Evolutionary conservation across 2,888 invertebrate genomes (phyloP), one percentile per base, ranked within the genome.

Genomic region (Lithosia quadra): DNA sequence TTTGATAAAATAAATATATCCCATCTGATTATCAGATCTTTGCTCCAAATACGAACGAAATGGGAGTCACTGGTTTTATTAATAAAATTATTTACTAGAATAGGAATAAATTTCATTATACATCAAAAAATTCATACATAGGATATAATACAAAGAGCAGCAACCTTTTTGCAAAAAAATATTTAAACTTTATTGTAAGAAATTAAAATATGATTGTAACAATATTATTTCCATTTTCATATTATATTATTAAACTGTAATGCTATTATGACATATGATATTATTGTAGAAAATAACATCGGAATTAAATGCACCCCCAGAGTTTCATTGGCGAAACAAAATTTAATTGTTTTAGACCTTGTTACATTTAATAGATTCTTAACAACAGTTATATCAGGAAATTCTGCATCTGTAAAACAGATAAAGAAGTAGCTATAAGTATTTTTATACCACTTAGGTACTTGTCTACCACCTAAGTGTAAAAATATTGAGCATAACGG

Each of bases 201-300:
- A 36, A 8, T 36, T 36, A n/a, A n/a, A 36, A 9, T 36, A 10
- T 36, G 7, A 11, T 36, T 36, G 36, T 36, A 36, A 4, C 39
- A 39, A n/a, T n/a, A n/a, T n/a, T 39, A 4, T 39, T 39, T 39
- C 33, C 0, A n/a, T 61, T n/a, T 33, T 65, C 43, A 65, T 34
- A 65, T 65, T 18, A 60, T 22, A 36, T 65, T 43, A 59, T 49
- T 65, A 11, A 65, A 59, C 13, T 65, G 65, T n/a, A 65, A 36
- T 22, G 53, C 34, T 24, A 34, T 49, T 10, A 65, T 59, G 0
- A 65, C 49, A 21, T 65, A 22, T 0, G 65, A 49, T 15, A 33
- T 24, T 18, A 13, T 28, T 22, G 34, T 49, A 11, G 65, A 53
- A 2, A 59, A 24, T 3, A 60, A 15, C 9, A 53, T 53, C 3